Percentiles rank a stretch among this genome's conserved stretches.
Conservation (phyloP, 1,140 invertebrate species). For the Drosophila ogumai region DNA sequence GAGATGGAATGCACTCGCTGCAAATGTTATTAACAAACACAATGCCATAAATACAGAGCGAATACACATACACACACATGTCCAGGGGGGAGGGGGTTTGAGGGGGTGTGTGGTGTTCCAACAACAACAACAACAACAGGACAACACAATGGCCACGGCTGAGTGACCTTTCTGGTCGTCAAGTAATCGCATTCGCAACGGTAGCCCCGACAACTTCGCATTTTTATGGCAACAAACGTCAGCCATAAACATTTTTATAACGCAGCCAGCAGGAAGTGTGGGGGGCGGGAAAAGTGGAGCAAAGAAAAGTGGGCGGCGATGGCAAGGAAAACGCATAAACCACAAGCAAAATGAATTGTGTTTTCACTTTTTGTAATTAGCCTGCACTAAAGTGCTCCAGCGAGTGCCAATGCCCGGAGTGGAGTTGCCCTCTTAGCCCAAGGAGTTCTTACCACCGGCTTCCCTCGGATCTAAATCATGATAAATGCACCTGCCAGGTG, state of each 20-base stretch:
- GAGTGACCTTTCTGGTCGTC: constrained; percentile 67
- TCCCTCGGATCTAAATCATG: constrained; percentile 37
- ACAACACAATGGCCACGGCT: constrained; percentile 49
- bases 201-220: constrained; percentile 62
- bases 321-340: constrained; percentile 63
- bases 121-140: constrained; percentile 18
- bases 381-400: constrained; percentile 50
- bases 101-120: constrained; percentile 5
- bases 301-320: neutral
- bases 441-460: neutral
- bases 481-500: constrained; percentile 37
- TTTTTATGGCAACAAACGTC: constrained; percentile 73
- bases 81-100: neutral
- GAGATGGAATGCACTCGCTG: constrained; percentile 65
- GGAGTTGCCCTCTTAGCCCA: neutral
- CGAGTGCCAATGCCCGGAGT: constrained; percentile 1
- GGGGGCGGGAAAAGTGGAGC: neutral
- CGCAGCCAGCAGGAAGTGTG: constrained; percentile 44
- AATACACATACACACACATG: constrained; percentile 22
- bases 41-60: constrained; percentile 55
- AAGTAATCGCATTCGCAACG: constrained; percentile 66
- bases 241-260: constrained; percentile 75
- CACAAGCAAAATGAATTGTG: constrained; percentile 78
- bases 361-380: constrained; percentile 81
- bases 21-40: constrained; percentile 72